Percentiles rank a stretch among this genome's conserved stretches.
Evolutionary conservation across 1,140 invertebrate genomes (phyloP).

Genomic region (Pseudomyrmex concolor): DNA sequence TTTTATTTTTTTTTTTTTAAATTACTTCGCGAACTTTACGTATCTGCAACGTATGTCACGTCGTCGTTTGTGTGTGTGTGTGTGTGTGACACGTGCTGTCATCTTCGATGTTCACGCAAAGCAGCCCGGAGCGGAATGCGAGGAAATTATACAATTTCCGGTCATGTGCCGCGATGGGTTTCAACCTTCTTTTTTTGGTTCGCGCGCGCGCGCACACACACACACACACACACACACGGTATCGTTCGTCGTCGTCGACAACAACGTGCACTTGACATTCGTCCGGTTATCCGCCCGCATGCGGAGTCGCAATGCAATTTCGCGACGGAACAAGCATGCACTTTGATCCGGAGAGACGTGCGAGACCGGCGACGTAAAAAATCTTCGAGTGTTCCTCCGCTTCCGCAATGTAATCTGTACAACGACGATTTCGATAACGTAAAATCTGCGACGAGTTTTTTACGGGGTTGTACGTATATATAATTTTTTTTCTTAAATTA

Average conservation of each 20-base stretch:
- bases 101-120: conserved; percentile 11
- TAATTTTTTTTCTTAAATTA: background rate
- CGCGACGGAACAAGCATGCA: background rate
- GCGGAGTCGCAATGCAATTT: conserved; percentile 19
- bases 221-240: too few species aligned
- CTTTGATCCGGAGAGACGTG: conserved; percentile 36
- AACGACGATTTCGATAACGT: too few species aligned
- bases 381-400: background rate
- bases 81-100: conserved; percentile 4
- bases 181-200: conserved; percentile 33
- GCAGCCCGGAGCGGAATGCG: conserved; percentile 27
- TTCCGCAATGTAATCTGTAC: too few species aligned
- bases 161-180: conserved; percentile 18
- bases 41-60: background rate
- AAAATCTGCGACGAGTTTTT: too few species aligned
- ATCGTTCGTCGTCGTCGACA: background rate
- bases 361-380: background rate
- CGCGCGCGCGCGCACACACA: background rate
- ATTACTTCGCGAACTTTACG: background rate
- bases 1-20: background rate
- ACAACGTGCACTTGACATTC: conserved; percentile 34
- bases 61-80: background rate
- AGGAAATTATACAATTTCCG: conserved; percentile 62
- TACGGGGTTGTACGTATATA: too few species aligned
- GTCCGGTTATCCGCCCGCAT: background rate